phyloP scores from a whole-genome alignment of 2,888 invertebrate species.

The Cryptocephalus primarius region DNA sequence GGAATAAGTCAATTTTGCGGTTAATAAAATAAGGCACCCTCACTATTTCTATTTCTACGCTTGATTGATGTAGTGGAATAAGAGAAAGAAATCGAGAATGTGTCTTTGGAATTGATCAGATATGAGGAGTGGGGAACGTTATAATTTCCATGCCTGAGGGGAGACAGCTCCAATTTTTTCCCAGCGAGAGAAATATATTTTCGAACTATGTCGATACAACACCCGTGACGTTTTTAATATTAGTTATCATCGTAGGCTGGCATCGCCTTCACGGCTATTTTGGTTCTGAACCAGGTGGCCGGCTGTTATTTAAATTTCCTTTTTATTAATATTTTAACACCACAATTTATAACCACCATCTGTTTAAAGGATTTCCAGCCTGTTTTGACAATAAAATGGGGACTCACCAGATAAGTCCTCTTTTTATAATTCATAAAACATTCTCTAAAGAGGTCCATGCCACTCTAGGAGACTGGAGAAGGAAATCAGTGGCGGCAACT shows the following conservation, averaged over 20 bases:
- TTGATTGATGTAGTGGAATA: constrained; percentile 15
- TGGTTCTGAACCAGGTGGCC: constrained; percentile 7
- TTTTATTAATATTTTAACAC: constrained; percentile 16
- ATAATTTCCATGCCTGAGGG: too few species aligned
- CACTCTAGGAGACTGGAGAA: too few species aligned
- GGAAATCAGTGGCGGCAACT: too few species aligned
- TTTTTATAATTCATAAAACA: constrained; percentile 5
- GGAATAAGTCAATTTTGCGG: constrained; percentile 23
- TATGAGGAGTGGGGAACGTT: constrained; percentile 4
- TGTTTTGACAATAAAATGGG: constrained; percentile 13
- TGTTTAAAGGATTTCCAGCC: constrained; percentile 8
- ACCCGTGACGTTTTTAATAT: too few species aligned
- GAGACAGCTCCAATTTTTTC: too few species aligned
- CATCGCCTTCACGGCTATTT: background rate
- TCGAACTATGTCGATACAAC: too few species aligned
- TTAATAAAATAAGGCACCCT: constrained; percentile 25
- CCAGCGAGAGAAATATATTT: too few species aligned
- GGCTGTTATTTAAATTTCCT: constrained; percentile 7
- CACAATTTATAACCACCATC: constrained; percentile 13
- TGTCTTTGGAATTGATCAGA: constrained; percentile 21
- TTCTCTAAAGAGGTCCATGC: too few species aligned
- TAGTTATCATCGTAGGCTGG: too few species aligned
- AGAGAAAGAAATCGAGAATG: background rate
- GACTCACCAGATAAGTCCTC: constrained; percentile 4
- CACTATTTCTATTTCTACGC: constrained; percentile 21